Evolutionary conservation across 2,113 vertebrate species (phyloP).

Genomic region (Eulemur macaco): DNA sequence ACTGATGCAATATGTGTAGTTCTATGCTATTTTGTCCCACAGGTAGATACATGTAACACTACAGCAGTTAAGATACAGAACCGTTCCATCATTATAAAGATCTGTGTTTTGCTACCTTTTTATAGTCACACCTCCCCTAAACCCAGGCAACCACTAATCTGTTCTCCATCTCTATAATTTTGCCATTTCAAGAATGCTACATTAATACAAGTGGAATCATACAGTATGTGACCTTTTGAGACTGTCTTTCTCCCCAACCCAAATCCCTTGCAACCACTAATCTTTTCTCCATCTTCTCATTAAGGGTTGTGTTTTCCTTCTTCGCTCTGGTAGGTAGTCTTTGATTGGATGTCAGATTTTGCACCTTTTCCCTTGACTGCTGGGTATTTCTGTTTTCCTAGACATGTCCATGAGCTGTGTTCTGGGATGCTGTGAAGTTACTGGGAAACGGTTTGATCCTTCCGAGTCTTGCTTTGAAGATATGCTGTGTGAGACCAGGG

Average conservation of each 20-base stretch:
- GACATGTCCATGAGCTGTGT: neutral
- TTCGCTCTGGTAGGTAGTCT: neutral
- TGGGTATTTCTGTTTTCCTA: neutral
- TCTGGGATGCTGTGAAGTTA: neutral
- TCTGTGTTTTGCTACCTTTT: neutral
- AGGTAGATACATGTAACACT: neutral
- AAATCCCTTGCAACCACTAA: neutral
- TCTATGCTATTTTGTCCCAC: neutral
- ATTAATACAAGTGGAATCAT: neutral
- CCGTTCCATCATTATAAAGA: neutral
- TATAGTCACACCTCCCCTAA: neutral
- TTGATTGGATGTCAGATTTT: neutral
- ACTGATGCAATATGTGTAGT: neutral
- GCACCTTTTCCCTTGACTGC: neutral
- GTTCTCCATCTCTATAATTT: neutral
- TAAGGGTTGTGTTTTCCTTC: neutral
- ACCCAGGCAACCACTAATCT: neutral
- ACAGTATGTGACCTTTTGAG: neutral
- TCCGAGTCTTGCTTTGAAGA: neutral
- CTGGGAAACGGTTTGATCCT: neutral
- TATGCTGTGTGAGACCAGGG: neutral
- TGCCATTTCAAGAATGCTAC: neutral
- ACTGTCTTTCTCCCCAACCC: neutral
- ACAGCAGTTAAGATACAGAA: neutral
- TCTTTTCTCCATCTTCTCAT: neutral